phyloP scores from a whole-genome alignment of 2,888 invertebrate genomes.

The Notocelia uddmanniana region DNA sequence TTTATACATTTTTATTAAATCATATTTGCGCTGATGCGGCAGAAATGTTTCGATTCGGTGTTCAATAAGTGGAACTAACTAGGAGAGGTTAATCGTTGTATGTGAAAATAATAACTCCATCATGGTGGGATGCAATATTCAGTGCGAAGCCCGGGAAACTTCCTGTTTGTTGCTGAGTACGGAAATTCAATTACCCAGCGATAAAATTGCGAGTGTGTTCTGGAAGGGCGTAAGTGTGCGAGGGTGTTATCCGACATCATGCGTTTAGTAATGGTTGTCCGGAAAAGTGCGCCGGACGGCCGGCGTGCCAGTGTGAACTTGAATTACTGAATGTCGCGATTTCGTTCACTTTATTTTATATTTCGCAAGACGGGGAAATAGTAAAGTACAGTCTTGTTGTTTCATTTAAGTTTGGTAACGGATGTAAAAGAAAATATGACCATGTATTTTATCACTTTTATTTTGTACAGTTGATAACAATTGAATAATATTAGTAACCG shows the following conservation, averaged over 20 bases:
- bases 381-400: conserved; percentile 24
- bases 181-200: conserved; percentile 82
- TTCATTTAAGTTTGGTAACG: conserved; percentile 17
- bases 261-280: background rate
- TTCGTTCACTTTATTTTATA: conserved; percentile 40
- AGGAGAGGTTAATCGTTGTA: conserved; percentile 58
- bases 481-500: background rate
- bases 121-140: conserved; percentile 72
- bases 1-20: background rate
- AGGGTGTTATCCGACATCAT: background rate
- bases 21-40: background rate
- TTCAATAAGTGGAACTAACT: conserved; percentile 35
- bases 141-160: conserved; percentile 67
- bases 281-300: conserved; percentile 40
- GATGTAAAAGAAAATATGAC: conserved; percentile 1
- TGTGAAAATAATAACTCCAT: conserved; percentile 76
- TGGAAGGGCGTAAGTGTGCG: conserved; percentile 26
- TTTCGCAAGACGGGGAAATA: conserved; percentile 15
- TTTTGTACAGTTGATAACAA: background rate
- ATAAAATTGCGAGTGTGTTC: conserved; percentile 70
- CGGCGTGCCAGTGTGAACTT: conserved; percentile 44
- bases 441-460: background rate
- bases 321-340: conserved; percentile 44
- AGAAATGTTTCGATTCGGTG: conserved; percentile 13
- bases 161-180: conserved; percentile 79